Evolutionary conservation across 2,888 invertebrate genomes (phyloP).

Genomic region (Priocnemis perturbator): DNA sequence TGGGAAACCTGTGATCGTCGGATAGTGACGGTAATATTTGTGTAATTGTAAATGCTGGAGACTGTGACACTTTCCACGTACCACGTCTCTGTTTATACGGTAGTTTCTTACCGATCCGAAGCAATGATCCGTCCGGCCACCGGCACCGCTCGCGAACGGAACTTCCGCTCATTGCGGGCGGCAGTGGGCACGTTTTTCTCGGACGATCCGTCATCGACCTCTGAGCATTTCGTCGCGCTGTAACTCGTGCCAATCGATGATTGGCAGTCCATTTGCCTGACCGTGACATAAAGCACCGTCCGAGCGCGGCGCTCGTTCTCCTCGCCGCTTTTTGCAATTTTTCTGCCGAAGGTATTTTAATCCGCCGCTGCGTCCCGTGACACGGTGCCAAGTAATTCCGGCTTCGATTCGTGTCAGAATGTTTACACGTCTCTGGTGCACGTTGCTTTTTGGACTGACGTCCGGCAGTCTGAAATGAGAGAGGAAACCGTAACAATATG

Average conservation of each 20-base stretch:
- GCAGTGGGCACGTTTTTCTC: constrained; percentile 13
- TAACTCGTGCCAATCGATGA: constrained; percentile 40
- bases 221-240: constrained; percentile 32
- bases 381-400: constrained; percentile 32
- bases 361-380: constrained; percentile 15
- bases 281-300: constrained; percentile 39
- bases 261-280: constrained; percentile 47
- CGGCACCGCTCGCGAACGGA: no score
- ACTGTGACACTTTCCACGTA: no score
- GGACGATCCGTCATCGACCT: constrained; percentile 26
- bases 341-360: constrained; percentile 20
- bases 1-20: no score
- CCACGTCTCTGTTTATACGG: not conserved
- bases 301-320: not conserved
- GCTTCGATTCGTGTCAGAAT: constrained; percentile 30
- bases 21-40: no score
- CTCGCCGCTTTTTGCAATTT: constrained; percentile 23
- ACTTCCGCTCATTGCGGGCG: no score
- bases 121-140: constrained; percentile 23
- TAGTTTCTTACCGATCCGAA: not conserved
- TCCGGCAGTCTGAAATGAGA: no score
- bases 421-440: no score
- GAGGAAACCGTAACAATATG: no score
- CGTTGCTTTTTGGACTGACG: no score
- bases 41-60: no score